phyloP scores from a whole-genome alignment of 1,140 invertebrate species.

The Drosophila bocqueti region DNA sequence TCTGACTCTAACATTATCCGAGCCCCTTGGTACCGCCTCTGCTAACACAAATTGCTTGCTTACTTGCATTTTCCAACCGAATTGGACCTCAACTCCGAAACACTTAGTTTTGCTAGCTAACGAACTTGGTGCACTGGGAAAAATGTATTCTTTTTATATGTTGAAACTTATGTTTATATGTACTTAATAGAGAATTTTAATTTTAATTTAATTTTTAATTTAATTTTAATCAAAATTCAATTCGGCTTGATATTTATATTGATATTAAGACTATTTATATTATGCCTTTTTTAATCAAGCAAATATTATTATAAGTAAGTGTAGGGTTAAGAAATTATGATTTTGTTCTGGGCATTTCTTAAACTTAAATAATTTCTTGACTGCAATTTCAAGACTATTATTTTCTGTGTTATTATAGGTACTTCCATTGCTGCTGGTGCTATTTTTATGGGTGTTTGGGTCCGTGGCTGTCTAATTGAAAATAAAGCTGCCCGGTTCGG shows the following conservation, averaged over 20 bases:
- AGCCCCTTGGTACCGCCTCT: constrained; percentile 29
- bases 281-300: background rate
- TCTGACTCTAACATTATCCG: constrained; percentile 35
- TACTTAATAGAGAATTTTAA: too few relatives aligned
- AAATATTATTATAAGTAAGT: background rate
- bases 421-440: constrained; percentile 11
- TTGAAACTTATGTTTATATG: too few relatives aligned
- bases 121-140: constrained; percentile 11
- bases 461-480: constrained; percentile 54
- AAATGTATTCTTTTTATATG: background rate
- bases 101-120: constrained; percentile 34
- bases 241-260: too few relatives aligned
- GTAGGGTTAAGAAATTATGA: fast-evolving
- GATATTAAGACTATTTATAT: background rate
- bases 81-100: constrained; percentile 32
- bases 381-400: background rate
- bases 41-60: constrained; percentile 44
- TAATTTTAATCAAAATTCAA: too few relatives aligned
- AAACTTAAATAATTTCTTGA: background rate
- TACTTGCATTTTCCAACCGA: constrained; percentile 41
- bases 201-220: too few relatives aligned
- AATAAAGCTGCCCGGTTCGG: constrained; percentile 46
- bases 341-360: background rate
- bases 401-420: constrained; percentile 17
- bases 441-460: constrained; percentile 40